phyloP scores from a whole-genome alignment of 2,797 vertebrate species.

The Gallinago stenura region DNA sequence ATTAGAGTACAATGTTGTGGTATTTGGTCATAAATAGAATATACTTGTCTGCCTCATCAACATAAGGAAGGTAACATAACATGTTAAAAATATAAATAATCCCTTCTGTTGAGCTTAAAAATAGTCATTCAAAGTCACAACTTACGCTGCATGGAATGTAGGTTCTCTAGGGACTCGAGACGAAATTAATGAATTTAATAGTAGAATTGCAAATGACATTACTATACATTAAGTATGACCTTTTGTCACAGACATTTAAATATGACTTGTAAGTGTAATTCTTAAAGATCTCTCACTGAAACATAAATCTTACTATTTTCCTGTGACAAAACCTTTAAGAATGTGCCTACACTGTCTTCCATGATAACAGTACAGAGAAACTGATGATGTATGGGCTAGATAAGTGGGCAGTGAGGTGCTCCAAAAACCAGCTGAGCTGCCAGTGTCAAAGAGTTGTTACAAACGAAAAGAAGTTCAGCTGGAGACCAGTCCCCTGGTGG shows the following conservation, averaged over 20 bases:
- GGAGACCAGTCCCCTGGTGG: too few species aligned
- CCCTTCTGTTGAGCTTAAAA: neutral
- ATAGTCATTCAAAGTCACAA: neutral
- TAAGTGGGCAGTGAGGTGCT: neutral
- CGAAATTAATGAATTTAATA: neutral
- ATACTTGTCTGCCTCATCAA: neutral
- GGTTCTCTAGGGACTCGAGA: rapidly evolving
- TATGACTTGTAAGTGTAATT: neutral
- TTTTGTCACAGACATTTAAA: neutral
- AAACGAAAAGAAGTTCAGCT: too few species aligned
- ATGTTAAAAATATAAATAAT: neutral
- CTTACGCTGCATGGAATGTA: neutral
- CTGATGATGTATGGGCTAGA: neutral
- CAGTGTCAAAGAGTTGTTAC: neutral
- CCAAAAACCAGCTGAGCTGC: neutral
- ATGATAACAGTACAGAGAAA: neutral
- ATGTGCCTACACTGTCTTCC: neutral
- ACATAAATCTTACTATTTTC: neutral
- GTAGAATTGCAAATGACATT: neutral
- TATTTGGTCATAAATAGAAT: neutral
- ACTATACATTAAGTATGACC: neutral
- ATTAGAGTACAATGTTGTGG: neutral
- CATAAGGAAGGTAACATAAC: neutral
- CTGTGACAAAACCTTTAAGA: neutral
- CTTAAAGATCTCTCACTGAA: neutral